Evolutionary conservation across 1,140 invertebrate species (phyloP).

Genomic region (Pentalonia nigronervosa): DNA sequence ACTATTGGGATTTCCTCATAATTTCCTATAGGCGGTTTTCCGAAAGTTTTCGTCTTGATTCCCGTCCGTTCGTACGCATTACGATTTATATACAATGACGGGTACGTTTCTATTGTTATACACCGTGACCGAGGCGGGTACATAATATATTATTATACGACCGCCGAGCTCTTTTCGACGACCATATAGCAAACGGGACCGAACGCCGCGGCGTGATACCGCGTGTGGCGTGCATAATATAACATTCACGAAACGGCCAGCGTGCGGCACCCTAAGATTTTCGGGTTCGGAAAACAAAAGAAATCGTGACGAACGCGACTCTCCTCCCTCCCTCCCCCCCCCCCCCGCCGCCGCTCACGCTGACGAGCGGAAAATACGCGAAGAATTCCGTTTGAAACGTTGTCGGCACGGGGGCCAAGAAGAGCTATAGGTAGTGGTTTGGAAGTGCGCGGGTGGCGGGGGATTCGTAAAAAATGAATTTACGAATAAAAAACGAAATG

Average conservation of each 20-base stretch:
- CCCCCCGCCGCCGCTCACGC: no score
- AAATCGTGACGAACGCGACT: background rate
- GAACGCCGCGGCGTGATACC: background rate
- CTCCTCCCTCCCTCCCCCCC: fast-evolving
- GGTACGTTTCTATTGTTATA: background rate
- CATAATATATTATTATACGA: background rate
- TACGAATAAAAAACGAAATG: background rate
- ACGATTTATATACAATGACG: background rate
- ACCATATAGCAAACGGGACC: background rate
- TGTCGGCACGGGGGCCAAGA: background rate
- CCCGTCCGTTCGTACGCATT: background rate
- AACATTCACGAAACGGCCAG: background rate
- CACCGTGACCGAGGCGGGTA: background rate
- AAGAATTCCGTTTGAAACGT: background rate
- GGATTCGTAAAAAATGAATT: background rate
- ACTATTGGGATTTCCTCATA: background rate
- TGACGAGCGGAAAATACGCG: background rate
- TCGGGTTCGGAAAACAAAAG: background rate
- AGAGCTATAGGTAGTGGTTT: background rate
- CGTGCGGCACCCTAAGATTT: background rate
- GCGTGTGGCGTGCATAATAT: background rate
- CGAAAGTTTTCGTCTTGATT: background rate
- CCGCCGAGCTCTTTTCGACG: background rate
- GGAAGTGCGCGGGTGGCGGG: background rate
- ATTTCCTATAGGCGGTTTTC: background rate